Evolutionary conservation across 2,797 vertebrate genomes (phyloP).

Genomic region (Liparis tanakae): DNA sequence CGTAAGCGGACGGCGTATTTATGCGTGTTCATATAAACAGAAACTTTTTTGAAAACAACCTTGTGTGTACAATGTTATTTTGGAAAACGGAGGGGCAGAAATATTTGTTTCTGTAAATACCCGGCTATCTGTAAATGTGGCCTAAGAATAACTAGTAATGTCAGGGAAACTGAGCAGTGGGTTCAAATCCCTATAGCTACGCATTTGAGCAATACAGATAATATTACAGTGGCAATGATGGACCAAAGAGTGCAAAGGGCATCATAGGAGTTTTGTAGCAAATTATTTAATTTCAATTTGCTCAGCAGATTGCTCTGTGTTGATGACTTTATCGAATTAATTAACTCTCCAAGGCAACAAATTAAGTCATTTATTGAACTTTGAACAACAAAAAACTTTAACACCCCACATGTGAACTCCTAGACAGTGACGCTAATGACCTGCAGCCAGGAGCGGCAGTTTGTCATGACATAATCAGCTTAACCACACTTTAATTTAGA

Average conservation of each 20-base stretch:
- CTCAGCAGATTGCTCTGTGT: slow-evolving; percentile 28
- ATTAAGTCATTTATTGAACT: slow-evolving; percentile 56
- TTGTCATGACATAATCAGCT: slow-evolving; percentile 51
- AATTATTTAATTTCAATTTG: slow-evolving; percentile 56
- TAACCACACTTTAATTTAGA: slow-evolving; percentile 37
- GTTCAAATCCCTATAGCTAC: slow-evolving; percentile 26
- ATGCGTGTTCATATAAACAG: no score
- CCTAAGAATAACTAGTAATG: slow-evolving; percentile 34
- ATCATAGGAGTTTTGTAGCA: slow-evolving; percentile 16
- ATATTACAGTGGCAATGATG: not conserved
- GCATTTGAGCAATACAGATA: slow-evolving; percentile 8
- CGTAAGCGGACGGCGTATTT: no score
- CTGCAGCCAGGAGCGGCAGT: slow-evolving; percentile 37
- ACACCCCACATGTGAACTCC: slow-evolving; percentile 40
- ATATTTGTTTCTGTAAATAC: no score
- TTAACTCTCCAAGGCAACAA: slow-evolving; percentile 45
- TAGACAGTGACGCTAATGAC: slow-evolving; percentile 49
- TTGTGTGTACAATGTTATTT: no score
- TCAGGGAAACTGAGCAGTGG: slow-evolving; percentile 34
- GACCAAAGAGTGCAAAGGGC: slow-evolving; percentile 5
- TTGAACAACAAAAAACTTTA: slow-evolving; percentile 25
- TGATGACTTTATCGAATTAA: slow-evolving; percentile 57
- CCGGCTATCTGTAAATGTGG: no score
- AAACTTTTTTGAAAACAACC: no score
- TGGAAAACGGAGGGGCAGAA: no score